Evolutionary conservation across 1,140 invertebrate species (phyloP).

Genomic region (Chelonus insularis): DNA sequence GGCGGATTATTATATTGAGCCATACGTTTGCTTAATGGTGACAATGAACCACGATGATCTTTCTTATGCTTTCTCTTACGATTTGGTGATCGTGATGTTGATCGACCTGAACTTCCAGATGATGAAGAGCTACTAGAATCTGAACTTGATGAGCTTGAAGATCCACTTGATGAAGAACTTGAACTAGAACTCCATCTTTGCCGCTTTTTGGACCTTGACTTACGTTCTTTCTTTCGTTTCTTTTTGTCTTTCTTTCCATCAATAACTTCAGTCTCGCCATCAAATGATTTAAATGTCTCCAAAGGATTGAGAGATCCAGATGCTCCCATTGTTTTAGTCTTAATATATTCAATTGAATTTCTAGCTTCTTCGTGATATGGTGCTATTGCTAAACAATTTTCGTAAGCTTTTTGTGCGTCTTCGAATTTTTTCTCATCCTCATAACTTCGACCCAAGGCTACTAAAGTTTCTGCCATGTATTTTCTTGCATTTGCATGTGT

Average conservation of each 20-base stretch:
- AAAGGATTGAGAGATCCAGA: slow-evolving; percentile 44
- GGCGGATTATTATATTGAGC: slow-evolving; percentile 62
- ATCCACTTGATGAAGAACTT: slow-evolving; percentile 68
- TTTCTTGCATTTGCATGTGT: slow-evolving; percentile 92
- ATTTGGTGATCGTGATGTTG: slow-evolving; percentile 62
- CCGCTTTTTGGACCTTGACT: slow-evolving; percentile 71
- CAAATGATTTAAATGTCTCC: slow-evolving; percentile 54
- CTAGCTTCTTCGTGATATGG: slow-evolving; percentile 84
- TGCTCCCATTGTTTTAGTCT: slow-evolving; percentile 62
- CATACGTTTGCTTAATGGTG: slow-evolving; percentile 79
- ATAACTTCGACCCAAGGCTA: slow-evolving; percentile 81
- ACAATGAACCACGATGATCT: slow-evolving; percentile 69
- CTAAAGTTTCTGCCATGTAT: slow-evolving; percentile 90
- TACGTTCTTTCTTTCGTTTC: slow-evolving; percentile 73
- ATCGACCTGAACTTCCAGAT: slow-evolving; percentile 66
- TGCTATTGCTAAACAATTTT: slow-evolving; percentile 77
- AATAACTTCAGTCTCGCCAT: slow-evolving; percentile 47
- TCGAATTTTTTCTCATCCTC: slow-evolving; percentile 83
- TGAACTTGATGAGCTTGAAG: slow-evolving; percentile 62
- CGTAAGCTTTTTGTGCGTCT: slow-evolving; percentile 83
- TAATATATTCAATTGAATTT: slow-evolving; percentile 77
- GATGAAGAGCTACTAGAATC: slow-evolving; percentile 63
- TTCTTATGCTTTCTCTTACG: slow-evolving; percentile 72
- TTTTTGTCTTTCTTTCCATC: slow-evolving; percentile 69
- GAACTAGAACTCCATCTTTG: slow-evolving; percentile 66